Evolutionary conservation across 2,797 vertebrate genomes (phyloP), one percentile per base, ranked within the genome.

Genomic region (Sebastes minor): DNA sequence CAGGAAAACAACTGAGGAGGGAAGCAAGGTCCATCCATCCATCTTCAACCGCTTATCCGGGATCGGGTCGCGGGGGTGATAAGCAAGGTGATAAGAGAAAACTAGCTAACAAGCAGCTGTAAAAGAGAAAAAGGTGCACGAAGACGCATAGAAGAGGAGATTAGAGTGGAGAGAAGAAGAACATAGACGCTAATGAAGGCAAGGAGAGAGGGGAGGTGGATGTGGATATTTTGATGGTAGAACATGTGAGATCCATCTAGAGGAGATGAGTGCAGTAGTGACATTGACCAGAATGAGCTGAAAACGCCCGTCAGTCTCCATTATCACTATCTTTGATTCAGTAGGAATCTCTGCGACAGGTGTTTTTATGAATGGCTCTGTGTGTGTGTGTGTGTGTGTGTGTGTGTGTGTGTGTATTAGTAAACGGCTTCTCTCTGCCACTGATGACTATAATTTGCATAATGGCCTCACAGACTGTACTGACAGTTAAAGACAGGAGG

Each of bases 391-490:
- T 82, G 56, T 88, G 73, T 71, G 49, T 82, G 42, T 85, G 77
- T 68, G 74, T 67, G 35, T 52, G 16, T 49, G 74, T 66, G 53
- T 49, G 16, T 49, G 23, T 69, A 6, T 32, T 2, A 46, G 64
- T 83, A 65, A 68, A 82, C 71, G 46, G 61, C 61, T 74, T 74
- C 77, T 77, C 22, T 25, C 33, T 83, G 76, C 64, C 80, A 68
- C 77, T 78, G 79, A 77, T 90, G 52, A 57, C 76, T 85, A 4
- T 81, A 57, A 94, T 91, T 90, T 91, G 81, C 89, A 91, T 91
- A 89, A 92, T 81, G 78, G 75, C 81, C 65, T 88, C 78, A 20
- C 67, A 56, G 84, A 42, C 74, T 46, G 30, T 64, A 66, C 57
- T 55, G 42, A 66, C 38, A 74, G 63, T 83, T 75, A 72, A 76